Percentiles rank a stretch among this genome's conserved stretches.
These are phyloP conservation scores for Phocoena phocoena DNA, from an alignment of 2,113 vertebrate species.

Conservation along the genomic window DNA sequence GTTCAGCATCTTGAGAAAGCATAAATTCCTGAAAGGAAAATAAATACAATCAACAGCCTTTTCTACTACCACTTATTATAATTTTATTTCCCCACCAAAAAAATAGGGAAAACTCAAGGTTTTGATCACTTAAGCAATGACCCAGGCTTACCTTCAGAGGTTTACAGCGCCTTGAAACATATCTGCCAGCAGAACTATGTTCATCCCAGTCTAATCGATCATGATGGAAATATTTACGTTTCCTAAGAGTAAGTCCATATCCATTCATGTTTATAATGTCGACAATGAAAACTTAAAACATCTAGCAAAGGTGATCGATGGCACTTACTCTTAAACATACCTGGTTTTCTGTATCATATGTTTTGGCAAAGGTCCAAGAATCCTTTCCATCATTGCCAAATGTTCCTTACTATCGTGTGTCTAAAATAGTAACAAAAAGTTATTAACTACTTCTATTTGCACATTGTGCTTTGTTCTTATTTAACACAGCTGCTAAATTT, in stretches of 20 bases:
- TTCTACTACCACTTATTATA: neutral
- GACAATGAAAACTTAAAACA: neutral
- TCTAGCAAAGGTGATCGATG: neutral
- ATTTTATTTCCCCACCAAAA: neutral
- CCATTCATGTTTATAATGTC: neutral
- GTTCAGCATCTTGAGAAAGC: conserved; percentile 85
- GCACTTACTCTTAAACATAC: conserved; percentile 72
- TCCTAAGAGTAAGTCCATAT: conserved; percentile 80
- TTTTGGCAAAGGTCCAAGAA: conserved; percentile 89
- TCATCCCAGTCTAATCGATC: conserved; percentile 89
- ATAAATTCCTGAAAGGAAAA: conserved; percentile 86
- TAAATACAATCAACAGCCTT: neutral
- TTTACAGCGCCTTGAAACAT: conserved; percentile 89
- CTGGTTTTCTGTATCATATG: conserved; percentile 90
- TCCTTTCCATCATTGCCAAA: conserved; percentile 94
- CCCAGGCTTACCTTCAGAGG: conserved; percentile 87
- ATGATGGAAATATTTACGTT: conserved; percentile 86
- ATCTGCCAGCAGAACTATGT: conserved; percentile 88
- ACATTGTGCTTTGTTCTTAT: neutral
- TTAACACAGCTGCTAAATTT: neutral
- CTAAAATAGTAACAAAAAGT: conserved; percentile 37
- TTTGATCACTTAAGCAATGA: neutral
- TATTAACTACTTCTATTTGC: neutral
- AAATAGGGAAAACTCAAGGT: neutral
- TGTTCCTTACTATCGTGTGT: conserved; percentile 92